Conservation (phyloP, 2,113 vertebrate species). For the Odobenus rosmarus region DNA sequence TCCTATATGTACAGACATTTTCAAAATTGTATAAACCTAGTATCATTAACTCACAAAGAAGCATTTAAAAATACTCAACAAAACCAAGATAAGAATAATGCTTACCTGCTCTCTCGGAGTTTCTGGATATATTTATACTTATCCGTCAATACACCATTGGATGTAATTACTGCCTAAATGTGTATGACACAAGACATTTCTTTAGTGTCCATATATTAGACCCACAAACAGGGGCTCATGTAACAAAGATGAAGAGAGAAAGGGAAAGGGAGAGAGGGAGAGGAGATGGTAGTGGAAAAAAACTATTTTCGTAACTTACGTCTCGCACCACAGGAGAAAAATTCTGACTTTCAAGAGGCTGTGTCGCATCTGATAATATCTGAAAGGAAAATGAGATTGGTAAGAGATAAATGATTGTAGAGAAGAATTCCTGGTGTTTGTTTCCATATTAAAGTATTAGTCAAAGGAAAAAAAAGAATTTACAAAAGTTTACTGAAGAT, state of each 20-base stretch:
- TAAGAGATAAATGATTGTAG: slow-evolving; percentile 45
- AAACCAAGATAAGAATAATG: slow-evolving; percentile 51
- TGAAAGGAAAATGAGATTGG: slow-evolving; percentile 78
- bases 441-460: neutral
- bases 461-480: slow-evolving; percentile 27
- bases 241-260: neutral
- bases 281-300: neutral
- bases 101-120: slow-evolving; percentile 93
- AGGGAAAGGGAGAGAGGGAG: neutral
- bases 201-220: slow-evolving; percentile 63
- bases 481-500: slow-evolving; percentile 31
- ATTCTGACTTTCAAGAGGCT: slow-evolving; percentile 91
- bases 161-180: slow-evolving; percentile 96
- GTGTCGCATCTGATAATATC: slow-evolving; percentile 93
- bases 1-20: neutral
- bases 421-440: neutral
- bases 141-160: slow-evolving; percentile 94
- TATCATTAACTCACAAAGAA: slow-evolving; percentile 1
- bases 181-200: slow-evolving; percentile 68
- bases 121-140: slow-evolving; percentile 98
- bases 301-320: slow-evolving; percentile 87
- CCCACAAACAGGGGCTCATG: slow-evolving; percentile 5
- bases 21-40: neutral
- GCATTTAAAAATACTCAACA: neutral
- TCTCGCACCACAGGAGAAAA: slow-evolving; percentile 95